These are phyloP conservation scores for Mareca penelope DNA, from an alignment of 2,797 vertebrate genomes.

Conservation along the genomic window DNA sequence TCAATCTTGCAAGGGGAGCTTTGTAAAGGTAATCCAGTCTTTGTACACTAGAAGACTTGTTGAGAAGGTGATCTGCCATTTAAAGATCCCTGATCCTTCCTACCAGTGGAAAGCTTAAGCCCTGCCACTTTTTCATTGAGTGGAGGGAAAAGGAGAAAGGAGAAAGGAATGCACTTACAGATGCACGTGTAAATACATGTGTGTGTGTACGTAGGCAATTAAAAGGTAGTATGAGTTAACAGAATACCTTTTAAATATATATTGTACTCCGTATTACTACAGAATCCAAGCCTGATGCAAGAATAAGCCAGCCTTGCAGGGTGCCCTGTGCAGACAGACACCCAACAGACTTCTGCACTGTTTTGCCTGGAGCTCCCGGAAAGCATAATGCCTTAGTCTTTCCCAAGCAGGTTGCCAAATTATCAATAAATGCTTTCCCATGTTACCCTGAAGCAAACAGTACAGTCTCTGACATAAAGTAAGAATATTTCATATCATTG, in stretches of 20 bases:
- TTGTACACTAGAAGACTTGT: background rate
- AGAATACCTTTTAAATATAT: background rate
- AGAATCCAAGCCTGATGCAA: background rate
- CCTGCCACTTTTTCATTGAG: background rate
- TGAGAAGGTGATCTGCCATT: background rate
- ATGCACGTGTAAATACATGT: fast-evolving
- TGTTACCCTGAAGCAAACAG: background rate
- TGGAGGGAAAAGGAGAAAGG: background rate
- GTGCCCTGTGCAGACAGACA: background rate
- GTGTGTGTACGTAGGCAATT: background rate
- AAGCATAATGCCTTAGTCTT: background rate
- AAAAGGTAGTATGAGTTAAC: background rate
- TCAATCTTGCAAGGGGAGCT: background rate
- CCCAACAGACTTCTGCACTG: background rate
- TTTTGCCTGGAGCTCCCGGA: background rate
- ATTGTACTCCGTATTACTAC: background rate
- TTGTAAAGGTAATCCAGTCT: background rate
- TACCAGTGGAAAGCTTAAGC: background rate
- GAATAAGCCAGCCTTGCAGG: background rate
- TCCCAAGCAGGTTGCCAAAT: constrained; percentile 11
- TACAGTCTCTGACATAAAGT: background rate
- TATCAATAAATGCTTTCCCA: background rate
- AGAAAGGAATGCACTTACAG: background rate
- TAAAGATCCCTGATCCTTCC: background rate
- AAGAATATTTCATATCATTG: background rate